Percentiles rank a stretch among this genome's conserved stretches.
Conservation (phyloP, 1,140 invertebrate genomes). For the Popillia japonica region DNA sequence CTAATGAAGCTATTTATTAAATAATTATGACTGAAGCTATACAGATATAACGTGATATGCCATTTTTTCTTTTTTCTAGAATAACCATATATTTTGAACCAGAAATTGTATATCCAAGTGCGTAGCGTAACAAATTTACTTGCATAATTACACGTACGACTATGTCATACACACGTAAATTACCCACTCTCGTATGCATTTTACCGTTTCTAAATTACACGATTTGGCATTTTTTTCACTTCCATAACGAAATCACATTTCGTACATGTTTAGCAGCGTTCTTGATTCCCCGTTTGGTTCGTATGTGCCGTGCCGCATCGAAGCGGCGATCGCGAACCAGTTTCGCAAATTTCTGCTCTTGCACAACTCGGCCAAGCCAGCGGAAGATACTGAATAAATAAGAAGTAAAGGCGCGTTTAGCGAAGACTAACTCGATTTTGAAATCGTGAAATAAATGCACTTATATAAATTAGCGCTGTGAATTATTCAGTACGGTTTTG, state of each 20-base stretch:
- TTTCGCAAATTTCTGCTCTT: background rate
- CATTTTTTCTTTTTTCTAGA: too few species aligned
- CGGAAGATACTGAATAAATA: constrained; percentile 19
- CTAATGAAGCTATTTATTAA: too few species aligned
- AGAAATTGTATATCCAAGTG: too few species aligned
- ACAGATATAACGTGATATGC: too few species aligned
- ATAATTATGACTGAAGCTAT: too few species aligned
- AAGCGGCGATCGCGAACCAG: background rate
- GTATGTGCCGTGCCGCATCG: background rate
- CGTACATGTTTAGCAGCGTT: background rate
- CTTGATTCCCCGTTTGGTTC: background rate
- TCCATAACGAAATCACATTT: background rate
- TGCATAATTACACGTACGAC: constrained; percentile 9
- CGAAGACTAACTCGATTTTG: background rate
- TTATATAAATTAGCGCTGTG: background rate
- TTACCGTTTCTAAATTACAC: background rate
- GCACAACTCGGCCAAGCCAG: background rate
- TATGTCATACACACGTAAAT: background rate
- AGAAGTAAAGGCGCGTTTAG: background rate
- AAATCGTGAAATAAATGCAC: constrained; percentile 3
- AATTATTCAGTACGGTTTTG: background rate
- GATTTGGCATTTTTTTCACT: background rate
- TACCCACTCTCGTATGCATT: background rate
- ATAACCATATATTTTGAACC: too few species aligned
- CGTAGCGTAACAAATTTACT: too few species aligned